phyloP scores from a whole-genome alignment of 2,113 vertebrate genomes.

The Montifringilla adamsi region DNA sequence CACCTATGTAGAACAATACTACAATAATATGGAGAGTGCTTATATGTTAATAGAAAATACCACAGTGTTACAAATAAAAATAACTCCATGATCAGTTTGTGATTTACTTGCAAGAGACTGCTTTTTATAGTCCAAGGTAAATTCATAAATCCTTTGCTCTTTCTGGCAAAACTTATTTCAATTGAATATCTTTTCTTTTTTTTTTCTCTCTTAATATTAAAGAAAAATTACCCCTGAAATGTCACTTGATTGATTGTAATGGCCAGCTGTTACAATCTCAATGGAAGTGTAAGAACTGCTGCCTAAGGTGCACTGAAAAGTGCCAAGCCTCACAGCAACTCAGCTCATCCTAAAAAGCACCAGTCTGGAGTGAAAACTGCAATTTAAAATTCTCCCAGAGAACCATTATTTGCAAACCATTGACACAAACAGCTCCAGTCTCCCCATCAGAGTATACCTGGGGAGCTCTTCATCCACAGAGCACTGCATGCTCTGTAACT shows the following conservation, averaged over 20 bases:
- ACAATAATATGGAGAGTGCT: not conserved
- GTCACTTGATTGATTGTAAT: conserved; percentile 75
- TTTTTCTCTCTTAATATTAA: conserved; percentile 58
- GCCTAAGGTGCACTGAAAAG: conserved; percentile 73
- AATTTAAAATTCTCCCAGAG: conserved; percentile 76
- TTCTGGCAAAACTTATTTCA: conserved; percentile 45
- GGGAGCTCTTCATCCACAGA: conserved; percentile 69
- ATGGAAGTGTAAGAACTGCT: conserved; percentile 68
- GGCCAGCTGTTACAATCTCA: conserved; percentile 73
- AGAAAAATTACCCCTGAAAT: conserved; percentile 71
- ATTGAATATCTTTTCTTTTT: conserved; percentile 54
- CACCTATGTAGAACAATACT: not conserved
- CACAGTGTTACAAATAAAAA: not conserved
- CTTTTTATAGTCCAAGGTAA: not conserved
- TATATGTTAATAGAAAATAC: not conserved
- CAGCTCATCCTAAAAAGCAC: conserved; percentile 72
- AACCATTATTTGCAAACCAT: conserved; percentile 79
- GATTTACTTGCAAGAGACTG: not conserved
- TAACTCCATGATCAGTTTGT: not conserved
- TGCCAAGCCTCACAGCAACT: conserved; percentile 72
- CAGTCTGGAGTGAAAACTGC: conserved; percentile 72
- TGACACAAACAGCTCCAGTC: conserved; percentile 71
- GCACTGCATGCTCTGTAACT: conserved; percentile 59
- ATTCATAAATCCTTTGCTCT: conserved; percentile 1
- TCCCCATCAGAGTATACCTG: conserved; percentile 57